Conservation (phyloP, 2,888 invertebrate genomes). For the Nemurella pictetii region DNA sequence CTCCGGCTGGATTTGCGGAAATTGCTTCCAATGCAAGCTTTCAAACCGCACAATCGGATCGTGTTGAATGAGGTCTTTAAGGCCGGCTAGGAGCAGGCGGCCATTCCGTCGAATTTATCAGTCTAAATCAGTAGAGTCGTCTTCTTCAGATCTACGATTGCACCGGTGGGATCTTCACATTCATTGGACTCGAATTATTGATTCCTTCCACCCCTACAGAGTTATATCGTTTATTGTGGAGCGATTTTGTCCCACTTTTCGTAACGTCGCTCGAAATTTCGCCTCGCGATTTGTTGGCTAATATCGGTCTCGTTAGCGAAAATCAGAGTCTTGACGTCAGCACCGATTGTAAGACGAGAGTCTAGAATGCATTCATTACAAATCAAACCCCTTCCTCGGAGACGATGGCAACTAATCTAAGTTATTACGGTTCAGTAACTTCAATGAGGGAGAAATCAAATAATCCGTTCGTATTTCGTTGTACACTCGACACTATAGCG, state of each 20-base stretch:
- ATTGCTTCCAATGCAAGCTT: conserved; percentile 13
- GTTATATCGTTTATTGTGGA: not conserved
- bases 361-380: not conserved
- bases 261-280: not conserved
- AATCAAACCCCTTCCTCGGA: not conserved
- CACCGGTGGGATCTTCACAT: not conserved
- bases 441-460: not conserved
- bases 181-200: conserved; percentile 13
- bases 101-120: not conserved
- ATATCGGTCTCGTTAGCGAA: not conserved
- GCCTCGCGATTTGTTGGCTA: not conserved
- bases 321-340: not conserved
- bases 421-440: not conserved
- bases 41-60: conserved; percentile 7
- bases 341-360: not conserved
- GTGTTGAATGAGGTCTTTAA: conserved; percentile 17
- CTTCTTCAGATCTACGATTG: not conserved
- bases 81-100: not conserved
- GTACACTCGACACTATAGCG: not conserved
- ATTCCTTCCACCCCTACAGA: not conserved
- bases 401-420: not conserved
- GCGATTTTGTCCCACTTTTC: not conserved
- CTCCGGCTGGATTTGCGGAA: not conserved
- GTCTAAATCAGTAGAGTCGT: not conserved
- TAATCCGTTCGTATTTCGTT: not conserved